Percentiles rank a stretch among this genome's conserved stretches.
Evolutionary conservation across 2,113 vertebrate genomes (phyloP).

Genomic region (Phoxinus phoxinus): DNA sequence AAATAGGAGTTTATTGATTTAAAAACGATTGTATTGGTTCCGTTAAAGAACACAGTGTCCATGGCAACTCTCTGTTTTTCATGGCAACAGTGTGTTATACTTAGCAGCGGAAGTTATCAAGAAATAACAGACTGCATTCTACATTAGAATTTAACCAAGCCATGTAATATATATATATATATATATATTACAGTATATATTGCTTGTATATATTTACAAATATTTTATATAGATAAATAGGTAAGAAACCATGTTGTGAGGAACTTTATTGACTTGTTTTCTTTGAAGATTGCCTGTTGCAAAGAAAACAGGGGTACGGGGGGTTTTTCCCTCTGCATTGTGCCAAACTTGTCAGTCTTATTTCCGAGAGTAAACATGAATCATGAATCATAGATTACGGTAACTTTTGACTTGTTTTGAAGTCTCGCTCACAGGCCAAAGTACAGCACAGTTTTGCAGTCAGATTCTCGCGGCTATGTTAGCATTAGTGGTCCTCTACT

Average conservation of each 20-base stretch:
- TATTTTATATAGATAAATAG: too few relatives aligned
- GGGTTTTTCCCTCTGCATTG: not conserved
- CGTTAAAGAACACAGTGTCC: too few relatives aligned
- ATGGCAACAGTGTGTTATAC: too few relatives aligned
- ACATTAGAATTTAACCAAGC: too few relatives aligned
- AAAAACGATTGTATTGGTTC: too few relatives aligned
- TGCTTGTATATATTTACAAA: too few relatives aligned
- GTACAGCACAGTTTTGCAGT: not conserved
- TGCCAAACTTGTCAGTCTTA: conserved; percentile 31
- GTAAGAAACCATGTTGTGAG: not conserved
- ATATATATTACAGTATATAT: too few relatives aligned
- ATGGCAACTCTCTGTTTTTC: too few relatives aligned
- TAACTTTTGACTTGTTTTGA: not conserved
- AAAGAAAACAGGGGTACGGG: conserved; percentile 13
- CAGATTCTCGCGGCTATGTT: conserved; percentile 5
- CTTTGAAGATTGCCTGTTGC: not conserved
- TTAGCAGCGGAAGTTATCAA: too few relatives aligned
- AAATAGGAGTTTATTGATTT: too few relatives aligned
- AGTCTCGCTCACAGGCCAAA: not conserved
- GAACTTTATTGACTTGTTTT: conserved; percentile 21
- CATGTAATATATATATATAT: too few relatives aligned
- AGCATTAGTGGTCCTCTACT: conserved; percentile 1
- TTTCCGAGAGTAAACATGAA: conserved; percentile 1
- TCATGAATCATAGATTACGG: not conserved
- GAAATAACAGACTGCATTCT: too few relatives aligned